Percentiles rank a stretch among this genome's conserved stretches.
phyloP scores from a whole-genome alignment of 1,140 invertebrate genomes.

The Heterodera schachtii region DNA sequence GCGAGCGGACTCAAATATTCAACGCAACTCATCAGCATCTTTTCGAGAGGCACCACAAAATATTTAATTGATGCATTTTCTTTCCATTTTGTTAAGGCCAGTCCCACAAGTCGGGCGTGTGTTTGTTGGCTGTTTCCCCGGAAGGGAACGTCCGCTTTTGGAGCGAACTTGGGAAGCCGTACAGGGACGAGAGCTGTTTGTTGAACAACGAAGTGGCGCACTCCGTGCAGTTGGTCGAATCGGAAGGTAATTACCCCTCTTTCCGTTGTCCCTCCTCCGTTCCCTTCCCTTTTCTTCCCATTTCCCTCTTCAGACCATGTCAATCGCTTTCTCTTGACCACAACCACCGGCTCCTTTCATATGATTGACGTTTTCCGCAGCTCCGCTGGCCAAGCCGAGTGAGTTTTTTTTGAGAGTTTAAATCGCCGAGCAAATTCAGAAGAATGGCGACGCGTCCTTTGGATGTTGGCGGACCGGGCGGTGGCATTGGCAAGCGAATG shows the following conservation, averaged over 20 bases:
- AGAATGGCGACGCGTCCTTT: slow-evolving; percentile 37
- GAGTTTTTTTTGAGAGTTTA: too few relatives aligned
- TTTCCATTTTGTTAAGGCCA: background rate
- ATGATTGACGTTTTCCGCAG: slow-evolving; percentile 42
- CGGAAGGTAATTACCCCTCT: slow-evolving; percentile 22
- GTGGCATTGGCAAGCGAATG: slow-evolving; percentile 35
- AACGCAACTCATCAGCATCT: slow-evolving; percentile 28
- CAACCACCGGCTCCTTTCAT: slow-evolving; percentile 41
- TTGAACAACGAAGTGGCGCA: slow-evolving; percentile 46
- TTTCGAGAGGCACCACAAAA: slow-evolving; percentile 24
- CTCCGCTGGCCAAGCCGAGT: slow-evolving; percentile 18
- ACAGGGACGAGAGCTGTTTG: slow-evolving; percentile 32
- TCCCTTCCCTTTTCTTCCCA: background rate
- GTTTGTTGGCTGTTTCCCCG: slow-evolving; percentile 31
- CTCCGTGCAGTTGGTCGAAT: slow-evolving; percentile 32
- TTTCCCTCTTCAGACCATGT: slow-evolving; percentile 36
- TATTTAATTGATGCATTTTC: background rate
- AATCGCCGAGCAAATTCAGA: background rate
- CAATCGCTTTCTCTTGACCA: slow-evolving; percentile 43
- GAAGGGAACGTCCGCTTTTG: slow-evolving; percentile 41
- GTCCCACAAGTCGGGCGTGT: slow-evolving; percentile 8
- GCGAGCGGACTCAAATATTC: slow-evolving; percentile 36
- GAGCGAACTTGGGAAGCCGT: slow-evolving; percentile 41
- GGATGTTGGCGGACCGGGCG: slow-evolving; percentile 27
- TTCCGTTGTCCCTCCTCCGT: too few relatives aligned